Base-by-base conservation (phyloP, 2,797 vertebrate species). In the Heliangelus exortis region DNA sequence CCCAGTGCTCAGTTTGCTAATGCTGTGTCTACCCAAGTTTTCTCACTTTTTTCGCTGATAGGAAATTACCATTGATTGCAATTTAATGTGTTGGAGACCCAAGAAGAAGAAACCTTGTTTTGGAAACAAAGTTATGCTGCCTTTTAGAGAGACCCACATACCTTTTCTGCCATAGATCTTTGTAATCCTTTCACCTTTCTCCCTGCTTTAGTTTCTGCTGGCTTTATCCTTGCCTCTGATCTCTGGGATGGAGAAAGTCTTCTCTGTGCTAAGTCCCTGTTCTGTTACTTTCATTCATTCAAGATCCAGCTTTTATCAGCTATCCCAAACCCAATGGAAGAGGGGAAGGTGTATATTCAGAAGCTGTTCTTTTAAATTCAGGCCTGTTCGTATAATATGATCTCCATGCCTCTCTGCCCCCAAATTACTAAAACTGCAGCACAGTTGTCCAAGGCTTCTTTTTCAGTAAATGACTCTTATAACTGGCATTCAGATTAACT, bases 381-480 rank as follows among this genome's bases (percentile, higher is more conserved):
- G 53, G 72, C 10, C 3, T 93, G 48, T 92, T 79, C 79, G 20
- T 84, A 22, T 59, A 41, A 50, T 72, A 17, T 72, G 68, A 74
- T 87, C 72, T 45, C 17, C 33, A 63, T 11, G 75, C 81, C 41
- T 79, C 53, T 69, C 57, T 95, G 81, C 61, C 66, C 47, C 57
- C 89, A 96, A 92, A 92, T 90, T 75, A 61, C 90, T 92, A 90
- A 94, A 92, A 89, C 28, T 93, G 81, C 58, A 93, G 19, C 66
- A 54, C 89, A 92, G 86, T 51, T 96, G 87, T 93, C 65, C 28
- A 58, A 75, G 28, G 48, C 36, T 92, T 92, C 77, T 77, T 89
- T 95, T 95, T 89, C 34, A 77, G 80, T 89, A 87, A 91, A 92
- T 36, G 86, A 89, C 74, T 85, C 83, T 92, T 89, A 73, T 89